These are phyloP conservation scores for Bursaphelenchus mucronatus DNA, from an alignment of 1,140 invertebrate genomes.

Conservation along the genomic window DNA sequence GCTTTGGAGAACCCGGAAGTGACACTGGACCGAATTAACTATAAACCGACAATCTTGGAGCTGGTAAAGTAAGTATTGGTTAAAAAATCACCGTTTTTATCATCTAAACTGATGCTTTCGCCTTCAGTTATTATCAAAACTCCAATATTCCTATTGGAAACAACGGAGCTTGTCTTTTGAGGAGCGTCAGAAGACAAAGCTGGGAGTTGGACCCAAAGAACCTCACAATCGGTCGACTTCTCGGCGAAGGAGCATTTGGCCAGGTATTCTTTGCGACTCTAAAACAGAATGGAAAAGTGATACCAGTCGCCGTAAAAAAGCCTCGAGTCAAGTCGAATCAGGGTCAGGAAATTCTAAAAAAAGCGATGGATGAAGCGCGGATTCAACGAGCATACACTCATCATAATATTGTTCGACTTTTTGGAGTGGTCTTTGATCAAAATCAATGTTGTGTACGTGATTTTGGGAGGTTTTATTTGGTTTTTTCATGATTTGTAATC, in stretches of 20 bases:
- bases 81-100: no score
- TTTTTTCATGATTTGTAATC: background rate
- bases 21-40: no score
- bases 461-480: background rate
- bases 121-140: no score
- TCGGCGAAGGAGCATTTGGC: conserved; percentile 47
- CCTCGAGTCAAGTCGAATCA: conserved; percentile 22
- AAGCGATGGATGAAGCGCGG: conserved; percentile 35
- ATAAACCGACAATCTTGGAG: no score
- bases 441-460: conserved; percentile 27
- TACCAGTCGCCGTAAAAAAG: conserved; percentile 22
- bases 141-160: no score
- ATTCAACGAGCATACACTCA: conserved; percentile 34
- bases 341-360: conserved; percentile 10
- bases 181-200: conserved; percentile 22
- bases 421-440: conserved; percentile 26
- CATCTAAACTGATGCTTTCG: no score
- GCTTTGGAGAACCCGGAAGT: no score
- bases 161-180: background rate
- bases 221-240: conserved; percentile 20
- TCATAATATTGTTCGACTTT: conserved; percentile 36
- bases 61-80: no score
- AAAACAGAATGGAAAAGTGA: conserved; percentile 2
- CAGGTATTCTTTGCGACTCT: conserved; percentile 26
- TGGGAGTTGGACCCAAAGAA: conserved; percentile 39